Evolutionary conservation across 2,888 invertebrate species (phyloP).

Genomic region (Hecatera dysodea): DNA sequence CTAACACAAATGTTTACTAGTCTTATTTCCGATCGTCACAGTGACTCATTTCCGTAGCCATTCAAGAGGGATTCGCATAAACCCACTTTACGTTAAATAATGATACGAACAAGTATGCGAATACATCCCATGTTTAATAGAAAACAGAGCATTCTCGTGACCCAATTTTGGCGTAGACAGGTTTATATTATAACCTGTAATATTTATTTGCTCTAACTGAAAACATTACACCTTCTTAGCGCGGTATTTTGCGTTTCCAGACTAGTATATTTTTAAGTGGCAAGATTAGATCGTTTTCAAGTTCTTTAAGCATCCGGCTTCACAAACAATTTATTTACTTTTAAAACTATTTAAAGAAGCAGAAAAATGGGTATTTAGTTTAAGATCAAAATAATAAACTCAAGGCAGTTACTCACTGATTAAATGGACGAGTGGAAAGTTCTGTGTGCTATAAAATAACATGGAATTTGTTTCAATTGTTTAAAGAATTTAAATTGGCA

Average conservation of each 20-base stretch:
- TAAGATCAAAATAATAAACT: conserved; percentile 16
- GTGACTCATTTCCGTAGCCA: conserved; percentile 38
- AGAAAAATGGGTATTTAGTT: conserved; percentile 11
- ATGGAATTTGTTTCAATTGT: not conserved
- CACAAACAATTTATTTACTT: conserved; percentile 35
- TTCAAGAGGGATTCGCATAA: conserved; percentile 35
- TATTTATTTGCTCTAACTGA: conserved; percentile 69
- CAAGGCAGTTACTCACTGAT: conserved; percentile 1
- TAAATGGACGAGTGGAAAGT: conserved; percentile 12
- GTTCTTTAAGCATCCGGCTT: conserved; percentile 31
- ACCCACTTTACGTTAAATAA: conserved; percentile 40
- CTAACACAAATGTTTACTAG: conserved; percentile 48
- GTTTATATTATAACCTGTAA: conserved; percentile 69
- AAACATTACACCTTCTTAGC: conserved; percentile 33
- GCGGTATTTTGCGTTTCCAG: conserved; percentile 25
- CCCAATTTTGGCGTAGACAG: conserved; percentile 69
- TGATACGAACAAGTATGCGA: conserved; percentile 23
- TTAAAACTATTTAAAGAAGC: conserved; percentile 26
- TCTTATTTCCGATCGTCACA: conserved; percentile 32
- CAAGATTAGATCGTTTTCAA: conserved; percentile 21
- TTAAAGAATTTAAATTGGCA: not conserved
- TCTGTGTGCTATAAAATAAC: conserved; percentile 5
- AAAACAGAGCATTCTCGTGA: conserved; percentile 71
- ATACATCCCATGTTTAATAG: conserved; percentile 55
- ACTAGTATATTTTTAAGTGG: conserved; percentile 27